These are phyloP conservation scores for Polyodon spathula DNA, from an alignment of 2,113 vertebrate genomes.

Conservation along the genomic window DNA sequence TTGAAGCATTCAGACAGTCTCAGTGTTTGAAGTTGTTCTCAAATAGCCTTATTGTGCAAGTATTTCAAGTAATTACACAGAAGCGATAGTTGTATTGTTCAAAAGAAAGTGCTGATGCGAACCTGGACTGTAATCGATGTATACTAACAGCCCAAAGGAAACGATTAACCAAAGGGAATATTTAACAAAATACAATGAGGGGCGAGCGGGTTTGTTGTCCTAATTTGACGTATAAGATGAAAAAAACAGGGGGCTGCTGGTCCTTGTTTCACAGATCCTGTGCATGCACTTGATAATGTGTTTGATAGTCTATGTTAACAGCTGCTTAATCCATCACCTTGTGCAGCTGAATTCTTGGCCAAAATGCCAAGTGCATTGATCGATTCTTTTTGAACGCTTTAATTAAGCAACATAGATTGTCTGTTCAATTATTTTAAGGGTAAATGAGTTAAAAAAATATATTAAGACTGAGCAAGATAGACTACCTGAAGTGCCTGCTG, in stretches of 20 bases:
- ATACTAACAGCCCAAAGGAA: slow-evolving; percentile 34
- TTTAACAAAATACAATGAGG: slow-evolving; percentile 51
- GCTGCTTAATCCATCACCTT: slow-evolving; percentile 11
- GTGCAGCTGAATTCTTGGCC: slow-evolving; percentile 8
- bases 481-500: neutral
- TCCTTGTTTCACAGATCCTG: slow-evolving; percentile 11
- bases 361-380: slow-evolving; percentile 18
- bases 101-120: slow-evolving; percentile 47
- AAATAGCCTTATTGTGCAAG: slow-evolving; percentile 29
- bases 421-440: neutral
- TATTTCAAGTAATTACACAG: slow-evolving; percentile 35
- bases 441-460: neutral
- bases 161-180: slow-evolving; percentile 50
- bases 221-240: slow-evolving; percentile 35
- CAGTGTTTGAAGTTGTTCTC: slow-evolving; percentile 26
- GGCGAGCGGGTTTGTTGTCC: slow-evolving; percentile 40
- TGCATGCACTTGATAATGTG: neutral
- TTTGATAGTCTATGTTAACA: slow-evolving; percentile 3
- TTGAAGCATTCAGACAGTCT: slow-evolving; percentile 24
- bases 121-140: slow-evolving; percentile 42
- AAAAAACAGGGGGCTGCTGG: slow-evolving; percentile 24
- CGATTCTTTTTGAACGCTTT: slow-evolving; percentile 11
- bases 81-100: slow-evolving; percentile 42
- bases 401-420: neutral
- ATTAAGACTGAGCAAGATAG: neutral